Evolutionary conservation across 1,140 invertebrate species (phyloP).

Genomic region (Anoplophora glabripennis): DNA sequence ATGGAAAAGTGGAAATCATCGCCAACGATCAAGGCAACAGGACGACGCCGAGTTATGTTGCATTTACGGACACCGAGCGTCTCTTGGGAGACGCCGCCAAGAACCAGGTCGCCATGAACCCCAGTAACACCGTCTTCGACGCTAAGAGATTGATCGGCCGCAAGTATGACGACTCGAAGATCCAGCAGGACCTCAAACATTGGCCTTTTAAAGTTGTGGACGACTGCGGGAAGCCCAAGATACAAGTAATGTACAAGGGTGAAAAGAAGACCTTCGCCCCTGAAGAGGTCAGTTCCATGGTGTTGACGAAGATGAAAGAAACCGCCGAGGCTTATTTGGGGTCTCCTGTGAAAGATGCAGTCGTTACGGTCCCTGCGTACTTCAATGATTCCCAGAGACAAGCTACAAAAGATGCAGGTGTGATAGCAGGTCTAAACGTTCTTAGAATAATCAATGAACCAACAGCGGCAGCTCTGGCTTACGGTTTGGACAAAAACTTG

Average conservation of each 20-base stretch:
- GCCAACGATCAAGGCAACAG: constrained; percentile 93
- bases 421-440: constrained; percentile 61
- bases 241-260: constrained; percentile 69
- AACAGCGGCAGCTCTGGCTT: constrained; percentile 72
- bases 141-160: constrained; percentile 62
- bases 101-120: constrained; percentile 74
- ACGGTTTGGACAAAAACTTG: constrained; percentile 70
- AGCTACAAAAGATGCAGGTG: constrained; percentile 65
- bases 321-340: constrained; percentile 56
- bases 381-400: constrained; percentile 67
- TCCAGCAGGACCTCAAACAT: constrained; percentile 63
- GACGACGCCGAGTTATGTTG: constrained; percentile 88
- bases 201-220: constrained; percentile 66
- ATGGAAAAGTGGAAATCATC: constrained; percentile 90
- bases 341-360: constrained; percentile 47
- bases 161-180: constrained; percentile 64
- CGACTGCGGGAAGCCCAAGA: constrained; percentile 58
- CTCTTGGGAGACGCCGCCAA: constrained; percentile 60
- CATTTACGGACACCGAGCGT: constrained; percentile 70
- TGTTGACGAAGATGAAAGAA: constrained; percentile 60
- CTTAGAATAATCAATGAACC: constrained; percentile 75
- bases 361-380: constrained; percentile 59
- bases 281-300: constrained; percentile 70
- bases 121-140: constrained; percentile 81
- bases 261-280: constrained; percentile 70